Evolutionary conservation across 1,140 invertebrate species (phyloP).

Genomic region (Polypedilum pembai): DNA sequence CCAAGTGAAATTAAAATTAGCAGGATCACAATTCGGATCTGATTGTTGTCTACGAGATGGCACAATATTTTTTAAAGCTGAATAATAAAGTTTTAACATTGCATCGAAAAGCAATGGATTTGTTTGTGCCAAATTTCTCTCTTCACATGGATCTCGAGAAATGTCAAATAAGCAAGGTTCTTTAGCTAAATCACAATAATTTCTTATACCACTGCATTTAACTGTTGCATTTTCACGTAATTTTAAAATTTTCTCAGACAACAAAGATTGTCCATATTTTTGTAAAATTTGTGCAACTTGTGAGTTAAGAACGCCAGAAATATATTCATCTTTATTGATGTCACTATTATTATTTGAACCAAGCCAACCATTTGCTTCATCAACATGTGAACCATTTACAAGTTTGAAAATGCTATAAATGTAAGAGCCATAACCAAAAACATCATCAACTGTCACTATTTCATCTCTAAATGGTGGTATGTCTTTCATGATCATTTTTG

Average conservation of each 20-base stretch:
- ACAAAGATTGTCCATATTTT: neutral
- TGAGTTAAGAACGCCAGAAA: neutral
- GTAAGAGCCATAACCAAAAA: slow-evolving; percentile 53
- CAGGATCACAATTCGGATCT: slow-evolving; percentile 52
- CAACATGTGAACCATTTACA: slow-evolving; percentile 51
- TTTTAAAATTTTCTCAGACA: neutral
- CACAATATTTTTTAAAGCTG: slow-evolving; percentile 46
- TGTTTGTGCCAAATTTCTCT: slow-evolving; percentile 53
- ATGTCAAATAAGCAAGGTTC: slow-evolving; percentile 68
- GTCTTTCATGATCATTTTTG: slow-evolving; percentile 52
- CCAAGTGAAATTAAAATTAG: slow-evolving; percentile 49
- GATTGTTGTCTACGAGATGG: slow-evolving; percentile 47
- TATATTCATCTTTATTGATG: neutral
- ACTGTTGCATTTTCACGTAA: neutral
- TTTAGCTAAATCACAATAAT: slow-evolving; percentile 46
- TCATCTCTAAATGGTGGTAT: slow-evolving; percentile 50
- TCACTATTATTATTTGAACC: slow-evolving; percentile 30
- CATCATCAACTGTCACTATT: slow-evolving; percentile 59
- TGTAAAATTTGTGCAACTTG: neutral
- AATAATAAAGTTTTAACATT: slow-evolving; percentile 45
- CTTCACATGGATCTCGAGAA: slow-evolving; percentile 67
- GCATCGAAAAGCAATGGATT: slow-evolving; percentile 44
- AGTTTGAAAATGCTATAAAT: slow-evolving; percentile 66
- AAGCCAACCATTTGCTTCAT: slow-evolving; percentile 48
- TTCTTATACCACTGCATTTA: neutral